A percentile compares a stretch with the other conserved stretches of the same genome.
These are phyloP conservation scores for Cossypha caffra DNA, from an alignment of 2,797 vertebrate species.

Conservation along the genomic window DNA sequence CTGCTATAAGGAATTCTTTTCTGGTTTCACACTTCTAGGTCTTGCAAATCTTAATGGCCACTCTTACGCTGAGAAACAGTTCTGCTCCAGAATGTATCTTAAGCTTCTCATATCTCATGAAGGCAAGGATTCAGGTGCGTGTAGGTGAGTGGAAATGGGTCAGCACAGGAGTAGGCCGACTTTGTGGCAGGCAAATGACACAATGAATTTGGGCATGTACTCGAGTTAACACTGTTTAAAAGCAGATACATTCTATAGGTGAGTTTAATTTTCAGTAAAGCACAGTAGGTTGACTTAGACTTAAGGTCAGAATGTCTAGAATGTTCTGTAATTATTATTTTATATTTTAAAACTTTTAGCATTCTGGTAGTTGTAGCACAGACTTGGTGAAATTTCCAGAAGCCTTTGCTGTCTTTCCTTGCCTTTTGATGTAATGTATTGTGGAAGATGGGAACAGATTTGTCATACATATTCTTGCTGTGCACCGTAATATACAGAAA, in stretches of 20 bases:
- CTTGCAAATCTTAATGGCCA: not conserved
- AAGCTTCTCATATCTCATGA: not conserved
- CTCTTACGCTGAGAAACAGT: rapidly evolving
- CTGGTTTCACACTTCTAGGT: not conserved
- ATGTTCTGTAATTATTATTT: not conserved
- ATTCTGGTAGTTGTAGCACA: not conserved
- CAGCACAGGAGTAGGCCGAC: not conserved
- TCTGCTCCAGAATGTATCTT: not conserved
- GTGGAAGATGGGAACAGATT: not conserved
- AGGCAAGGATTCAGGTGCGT: not conserved
- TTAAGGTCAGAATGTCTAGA: not conserved
- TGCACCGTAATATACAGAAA: not conserved
- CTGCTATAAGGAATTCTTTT: not conserved
- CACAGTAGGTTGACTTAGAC: not conserved
- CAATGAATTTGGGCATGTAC: not conserved
- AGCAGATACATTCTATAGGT: not conserved
- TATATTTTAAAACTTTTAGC: not conserved
- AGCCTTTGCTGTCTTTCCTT: not conserved
- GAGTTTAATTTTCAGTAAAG: not conserved
- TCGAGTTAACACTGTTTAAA: not conserved
- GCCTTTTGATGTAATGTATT: not conserved
- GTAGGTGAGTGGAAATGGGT: not conserved
- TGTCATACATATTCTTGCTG: not conserved
- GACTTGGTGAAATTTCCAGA: not conserved
- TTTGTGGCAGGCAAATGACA: not conserved